These are phyloP conservation scores for Rhingia rostrata DNA, from an alignment of 2,888 invertebrate species.

Conservation along the genomic window DNA sequence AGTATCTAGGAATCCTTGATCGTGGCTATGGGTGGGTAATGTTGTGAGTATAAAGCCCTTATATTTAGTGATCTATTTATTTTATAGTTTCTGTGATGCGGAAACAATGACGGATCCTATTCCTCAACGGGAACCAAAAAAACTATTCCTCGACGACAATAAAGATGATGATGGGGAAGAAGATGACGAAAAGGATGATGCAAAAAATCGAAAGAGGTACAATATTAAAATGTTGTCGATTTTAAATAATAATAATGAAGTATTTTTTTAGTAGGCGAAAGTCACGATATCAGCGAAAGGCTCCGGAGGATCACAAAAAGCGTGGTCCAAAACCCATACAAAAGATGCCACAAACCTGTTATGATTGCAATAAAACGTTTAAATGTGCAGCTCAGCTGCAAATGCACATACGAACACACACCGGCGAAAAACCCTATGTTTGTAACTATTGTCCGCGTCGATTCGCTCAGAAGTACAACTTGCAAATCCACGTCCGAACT, in stretches of 20 bases:
- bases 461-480: conserved; percentile 86
- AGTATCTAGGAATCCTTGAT: conserved; percentile 84
- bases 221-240: neutral
- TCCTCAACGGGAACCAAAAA: conserved; percentile 67
- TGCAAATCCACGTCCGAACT: conserved; percentile 85
- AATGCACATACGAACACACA: conserved; percentile 86
- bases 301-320: conserved; percentile 85
- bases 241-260: neutral
- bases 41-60: neutral
- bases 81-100: conserved; percentile 84
- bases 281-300: conserved; percentile 84
- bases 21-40: conserved; percentile 77
- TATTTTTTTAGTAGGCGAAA: conserved; percentile 78
- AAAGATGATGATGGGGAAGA: conserved; percentile 74
- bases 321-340: conserved; percentile 86
- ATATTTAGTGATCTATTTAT: neutral
- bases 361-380: conserved; percentile 85
- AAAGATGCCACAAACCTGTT: conserved; percentile 85
- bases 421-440: conserved; percentile 85
- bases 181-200: conserved; percentile 74
- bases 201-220: conserved; percentile 75
- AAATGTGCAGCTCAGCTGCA: conserved; percentile 86
- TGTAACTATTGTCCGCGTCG: conserved; percentile 85
- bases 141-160: conserved; percentile 75
- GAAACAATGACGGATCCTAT: conserved; percentile 84